Base-by-base conservation (phyloP, 2,797 vertebrate species). In the Acestrorhynchus altus region DNA sequence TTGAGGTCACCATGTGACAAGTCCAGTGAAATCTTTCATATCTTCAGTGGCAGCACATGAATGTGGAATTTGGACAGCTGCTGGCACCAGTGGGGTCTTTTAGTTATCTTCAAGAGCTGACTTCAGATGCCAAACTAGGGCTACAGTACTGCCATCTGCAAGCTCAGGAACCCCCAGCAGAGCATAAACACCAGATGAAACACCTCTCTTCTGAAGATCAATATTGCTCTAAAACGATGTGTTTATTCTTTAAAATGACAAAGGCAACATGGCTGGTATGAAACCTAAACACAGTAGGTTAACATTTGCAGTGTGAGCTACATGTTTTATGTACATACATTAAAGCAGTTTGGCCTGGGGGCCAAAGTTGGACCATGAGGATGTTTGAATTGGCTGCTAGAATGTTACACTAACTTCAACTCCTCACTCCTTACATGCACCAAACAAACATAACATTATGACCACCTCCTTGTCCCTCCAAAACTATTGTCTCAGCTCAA, bases 21-120 rank as follows among this genome's bases (percentile, higher is more conserved):
- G 44, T 80, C 31, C 31, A 77, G 84, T 83, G 59, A 86, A 88
- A 88, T 56, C 79, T 71, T 67, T 74, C 0, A 64, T 83, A 84
- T 88, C 84, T 84, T 73, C 65, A 78, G 0, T 73, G 72, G 84
- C 75, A 64, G 77, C 75, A 67, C 13, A 57, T 63, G 86, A 61
- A 88, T 85, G 9, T 77, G 76, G 86, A 71, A 31, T 77, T 79
- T 84, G 83, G 79, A 79, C 79, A 86, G 76, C 80, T 76, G 44
- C 77, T 56, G 26, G n/a, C 35, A 82, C 39, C 47, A 83, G 79
- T 44, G 47, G 42, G 78, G 54, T 66, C 84, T 81, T 69, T 60
- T 8, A 78, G 52, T 76, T 79, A 83, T 76, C 83, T 88, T 82
- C 76, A 80, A 76, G 57, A 74, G 61, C 52, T 47, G 74, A 75